Base-by-base conservation (phyloP, 2,797 vertebrate species). In the Paratrypauchen microcephalus region DNA sequence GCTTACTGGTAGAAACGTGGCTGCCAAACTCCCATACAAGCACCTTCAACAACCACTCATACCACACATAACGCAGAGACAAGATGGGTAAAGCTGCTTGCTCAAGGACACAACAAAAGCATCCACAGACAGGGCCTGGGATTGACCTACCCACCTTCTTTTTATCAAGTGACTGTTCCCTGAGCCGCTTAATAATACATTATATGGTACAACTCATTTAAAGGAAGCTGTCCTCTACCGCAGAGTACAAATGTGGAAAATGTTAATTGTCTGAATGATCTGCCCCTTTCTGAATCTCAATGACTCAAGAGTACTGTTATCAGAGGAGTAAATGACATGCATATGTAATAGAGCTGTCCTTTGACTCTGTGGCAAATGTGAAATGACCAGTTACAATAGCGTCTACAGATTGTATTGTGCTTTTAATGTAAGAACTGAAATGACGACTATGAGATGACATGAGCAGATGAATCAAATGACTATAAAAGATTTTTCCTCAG, bases 401-500 rank as follows among this genome's bases (percentile, higher is more conserved):
- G 72, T 64, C 65, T 71, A 39, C 45, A 81, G 83, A 90, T 86
- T 82, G 82, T 69, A 83, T 89, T 86, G 79, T 69, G 80, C 71
- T 82, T 36, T 79, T 73, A 84, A 87, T 75, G 68, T 81, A 71
- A 82, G 69, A 9, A 39, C 68, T 83, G 79, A 87, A 87, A 83
- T 77, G 80, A 52, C 50, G 60, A 70, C 68, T 36, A 70, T 70
- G 80, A 87, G 87, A 89, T 91, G 84, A 87, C 86, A 86, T 72
- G 81, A 76, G 65, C 71, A 66, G 87, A 90, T 90, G 81, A 79
- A 79, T 77, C 79, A 86, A 91, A 91, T 89, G 79, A 82, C 78
- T 69, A 83, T 81, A 86, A 86, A 81, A 67, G 1, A 79, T 71
- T 86, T 85, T 81, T 79, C 78, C 78, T 45, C 77, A 66, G 73